Percentiles rank a stretch among this genome's conserved stretches.
These are phyloP conservation scores for Drosophila anceps DNA, from an alignment of 2,888 invertebrate species.

Conservation along the genomic window DNA sequence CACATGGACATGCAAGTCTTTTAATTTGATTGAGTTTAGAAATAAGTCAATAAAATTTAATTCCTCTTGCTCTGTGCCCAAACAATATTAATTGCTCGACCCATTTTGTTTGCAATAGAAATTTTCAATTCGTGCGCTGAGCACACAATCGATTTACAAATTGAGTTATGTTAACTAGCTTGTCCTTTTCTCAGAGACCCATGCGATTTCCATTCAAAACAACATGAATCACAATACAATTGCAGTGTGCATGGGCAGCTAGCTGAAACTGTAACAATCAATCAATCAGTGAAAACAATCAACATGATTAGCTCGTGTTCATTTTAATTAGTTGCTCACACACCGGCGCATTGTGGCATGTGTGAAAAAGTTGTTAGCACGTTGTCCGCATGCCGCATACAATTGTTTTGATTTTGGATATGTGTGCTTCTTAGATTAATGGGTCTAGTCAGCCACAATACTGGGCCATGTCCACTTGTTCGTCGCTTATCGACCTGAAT, in stretches of 20 bases:
- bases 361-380: conserved; percentile 69
- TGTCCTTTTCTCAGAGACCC: background rate
- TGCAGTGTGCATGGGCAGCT: conserved; percentile 18
- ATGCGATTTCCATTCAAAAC: background rate
- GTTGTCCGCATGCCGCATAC: conserved; percentile 35
- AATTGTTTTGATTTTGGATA: conserved; percentile 53
- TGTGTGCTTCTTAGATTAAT: conserved; percentile 65
- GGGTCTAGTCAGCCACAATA: conserved; percentile 30
- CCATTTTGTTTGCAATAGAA: background rate
- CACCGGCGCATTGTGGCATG: conserved; percentile 14
- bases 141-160: background rate
- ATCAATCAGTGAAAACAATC: conserved; percentile 78
- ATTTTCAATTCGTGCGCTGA: background rate
- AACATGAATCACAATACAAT: conserved; percentile 19
- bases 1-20: too few species aligned
- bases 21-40: background rate
- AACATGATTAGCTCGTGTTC: conserved; percentile 80
- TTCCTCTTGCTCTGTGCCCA: background rate
- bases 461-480: conserved; percentile 48
- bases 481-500: conserved; percentile 41
- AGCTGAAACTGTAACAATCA: conserved; percentile 63
- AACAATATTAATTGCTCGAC: background rate
- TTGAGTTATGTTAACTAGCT: background rate
- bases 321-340: conserved; percentile 75
- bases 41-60: background rate